A percentile compares a stretch with the other conserved stretches of the same genome.
These are phyloP conservation scores for Dermolepida albohirtum DNA, from an alignment of 2,888 invertebrate species.

Conservation along the genomic window DNA sequence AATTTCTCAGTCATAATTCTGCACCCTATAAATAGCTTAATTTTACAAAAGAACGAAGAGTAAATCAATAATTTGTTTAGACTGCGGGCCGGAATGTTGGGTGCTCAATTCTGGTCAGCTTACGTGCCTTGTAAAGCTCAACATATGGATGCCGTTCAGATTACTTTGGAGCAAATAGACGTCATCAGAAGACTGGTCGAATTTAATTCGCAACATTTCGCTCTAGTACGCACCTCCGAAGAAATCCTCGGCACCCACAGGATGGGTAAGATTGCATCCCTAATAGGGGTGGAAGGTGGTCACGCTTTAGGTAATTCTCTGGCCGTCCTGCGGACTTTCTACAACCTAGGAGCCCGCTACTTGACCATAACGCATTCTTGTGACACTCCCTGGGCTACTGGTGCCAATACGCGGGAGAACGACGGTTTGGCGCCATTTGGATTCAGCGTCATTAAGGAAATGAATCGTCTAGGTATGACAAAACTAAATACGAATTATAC, in stretches of 20 bases:
- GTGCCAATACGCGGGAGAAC: slow-evolving; percentile 70
- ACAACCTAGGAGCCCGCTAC: slow-evolving; percentile 88
- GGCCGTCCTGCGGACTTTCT: slow-evolving; percentile 88
- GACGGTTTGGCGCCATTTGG: slow-evolving; percentile 75
- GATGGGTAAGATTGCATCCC: slow-evolving; percentile 84
- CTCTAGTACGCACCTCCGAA: slow-evolving; percentile 76
- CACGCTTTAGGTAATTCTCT: slow-evolving; percentile 92
- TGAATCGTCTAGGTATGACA: slow-evolving; percentile 81
- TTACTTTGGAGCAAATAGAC: slow-evolving; percentile 88
- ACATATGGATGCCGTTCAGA: slow-evolving; percentile 83
- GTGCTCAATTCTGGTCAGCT: slow-evolving; percentile 93
- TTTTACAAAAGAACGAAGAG: neutral
- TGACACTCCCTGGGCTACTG: slow-evolving; percentile 88
- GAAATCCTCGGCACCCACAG: slow-evolving; percentile 81
- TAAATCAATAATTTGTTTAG: neutral
- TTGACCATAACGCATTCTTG: slow-evolving; percentile 93
- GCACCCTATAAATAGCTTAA: neutral
- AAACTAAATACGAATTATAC: too few relatives aligned
- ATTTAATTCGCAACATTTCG: slow-evolving; percentile 79
- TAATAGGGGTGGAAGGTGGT: slow-evolving; percentile 93
- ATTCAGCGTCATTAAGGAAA: slow-evolving; percentile 80
- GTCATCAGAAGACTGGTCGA: slow-evolving; percentile 81
- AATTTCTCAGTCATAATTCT: too few relatives aligned
- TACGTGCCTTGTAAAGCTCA: slow-evolving; percentile 88
- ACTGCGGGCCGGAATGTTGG: slow-evolving; percentile 83